Conservation (phyloP, 2,888 invertebrate species). For the Halictus quadricinctus region DNA sequence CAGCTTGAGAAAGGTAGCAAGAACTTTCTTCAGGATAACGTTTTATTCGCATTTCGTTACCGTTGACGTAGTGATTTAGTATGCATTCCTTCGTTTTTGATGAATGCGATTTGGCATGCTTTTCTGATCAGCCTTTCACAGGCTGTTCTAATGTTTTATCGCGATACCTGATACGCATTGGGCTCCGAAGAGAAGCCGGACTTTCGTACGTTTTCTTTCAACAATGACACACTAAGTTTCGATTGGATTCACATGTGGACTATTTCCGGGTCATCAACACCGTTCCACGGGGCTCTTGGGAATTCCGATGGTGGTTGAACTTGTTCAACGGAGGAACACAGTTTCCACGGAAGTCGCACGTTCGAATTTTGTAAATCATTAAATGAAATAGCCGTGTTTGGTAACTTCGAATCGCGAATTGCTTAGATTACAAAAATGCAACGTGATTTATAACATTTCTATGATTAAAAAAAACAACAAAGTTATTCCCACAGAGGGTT, state of each 20-base stretch:
- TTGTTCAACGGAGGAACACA: too few relatives aligned
- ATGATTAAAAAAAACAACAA: too few relatives aligned
- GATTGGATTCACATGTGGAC: slow-evolving; percentile 1
- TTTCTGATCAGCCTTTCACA: background rate
- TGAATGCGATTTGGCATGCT: background rate
- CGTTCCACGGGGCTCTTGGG: background rate
- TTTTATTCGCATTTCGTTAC: background rate
- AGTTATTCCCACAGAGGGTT: too few relatives aligned
- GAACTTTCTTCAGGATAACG: background rate
- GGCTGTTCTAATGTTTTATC: background rate
- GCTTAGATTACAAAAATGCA: too few relatives aligned
- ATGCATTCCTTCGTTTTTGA: slow-evolving; percentile 11
- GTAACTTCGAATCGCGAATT: too few relatives aligned
- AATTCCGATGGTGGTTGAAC: background rate
- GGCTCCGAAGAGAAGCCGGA: background rate
- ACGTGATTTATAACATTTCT: too few relatives aligned
- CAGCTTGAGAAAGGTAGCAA: background rate
- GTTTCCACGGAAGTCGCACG: too few relatives aligned
- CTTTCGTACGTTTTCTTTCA: background rate
- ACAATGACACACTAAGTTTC: background rate
- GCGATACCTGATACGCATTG: background rate
- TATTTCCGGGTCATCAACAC: background rate
- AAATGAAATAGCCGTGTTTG: too few relatives aligned
- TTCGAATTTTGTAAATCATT: too few relatives aligned
- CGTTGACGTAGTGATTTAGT: background rate